Conservation (phyloP, 2,113 vertebrate genomes). For the Neotoma lepida region DNA sequence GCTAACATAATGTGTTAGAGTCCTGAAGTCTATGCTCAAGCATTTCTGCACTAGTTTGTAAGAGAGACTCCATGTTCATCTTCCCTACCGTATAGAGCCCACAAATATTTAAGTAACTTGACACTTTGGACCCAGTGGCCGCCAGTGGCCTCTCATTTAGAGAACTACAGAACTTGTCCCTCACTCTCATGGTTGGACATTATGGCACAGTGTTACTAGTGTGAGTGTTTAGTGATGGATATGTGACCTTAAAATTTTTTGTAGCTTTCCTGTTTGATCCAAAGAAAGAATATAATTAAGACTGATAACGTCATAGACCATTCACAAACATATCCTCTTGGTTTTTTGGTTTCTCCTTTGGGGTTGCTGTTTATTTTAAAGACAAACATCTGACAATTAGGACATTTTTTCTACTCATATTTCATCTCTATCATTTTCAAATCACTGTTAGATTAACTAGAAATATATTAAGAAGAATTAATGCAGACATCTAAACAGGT, state of each 20-base stretch:
- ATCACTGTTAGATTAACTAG: not conserved
- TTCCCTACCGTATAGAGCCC: not conserved
- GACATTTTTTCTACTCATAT: not conserved
- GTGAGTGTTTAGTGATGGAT: conserved; percentile 1
- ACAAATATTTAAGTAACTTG: not conserved
- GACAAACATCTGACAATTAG: not conserved
- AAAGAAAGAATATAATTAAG: conserved; percentile 23
- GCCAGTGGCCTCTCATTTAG: not conserved
- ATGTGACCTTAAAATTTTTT: not conserved
- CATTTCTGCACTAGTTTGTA: not conserved
- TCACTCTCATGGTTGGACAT: conserved; percentile 13
- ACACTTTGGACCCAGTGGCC: not conserved
- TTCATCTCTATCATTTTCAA: conserved; percentile 40
- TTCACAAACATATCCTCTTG: not conserved
- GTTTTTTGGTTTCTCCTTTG: not conserved
- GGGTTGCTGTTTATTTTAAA: not conserved
- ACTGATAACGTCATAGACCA: not conserved
- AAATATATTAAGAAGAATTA: conserved; percentile 37
- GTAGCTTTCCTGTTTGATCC: not conserved
- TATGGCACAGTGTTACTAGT: not conserved
- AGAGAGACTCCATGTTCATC: not conserved
- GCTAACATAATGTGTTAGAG: not conserved
- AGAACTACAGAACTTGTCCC: not conserved
- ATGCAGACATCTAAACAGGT: not conserved
- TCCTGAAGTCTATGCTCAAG: not conserved